These are phyloP conservation scores for Acarapis woodi DNA, from an alignment of 1,140 invertebrate species.

Conservation along the genomic window DNA sequence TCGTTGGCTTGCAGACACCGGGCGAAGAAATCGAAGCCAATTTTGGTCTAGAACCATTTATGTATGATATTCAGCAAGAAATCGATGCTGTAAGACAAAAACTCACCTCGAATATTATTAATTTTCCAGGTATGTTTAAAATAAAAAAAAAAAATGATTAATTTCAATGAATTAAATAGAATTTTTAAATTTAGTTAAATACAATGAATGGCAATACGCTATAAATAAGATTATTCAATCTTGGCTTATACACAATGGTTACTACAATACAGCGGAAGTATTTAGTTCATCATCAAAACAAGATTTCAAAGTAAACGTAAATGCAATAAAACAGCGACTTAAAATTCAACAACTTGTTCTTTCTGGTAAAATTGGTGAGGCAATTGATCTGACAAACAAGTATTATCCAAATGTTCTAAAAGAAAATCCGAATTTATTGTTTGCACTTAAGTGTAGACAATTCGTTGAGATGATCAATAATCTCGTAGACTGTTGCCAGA, in stretches of 20 bases:
- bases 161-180: no score
- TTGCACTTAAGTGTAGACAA: constrained; percentile 81
- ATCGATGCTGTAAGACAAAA: constrained; percentile 57
- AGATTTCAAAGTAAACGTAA: constrained; percentile 64
- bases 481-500: constrained; percentile 14
- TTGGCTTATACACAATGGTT: constrained; percentile 89
- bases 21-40: constrained; percentile 95
- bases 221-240: constrained; percentile 85
- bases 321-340: constrained; percentile 87
- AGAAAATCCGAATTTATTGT: constrained; percentile 58
- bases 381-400: constrained; percentile 57
- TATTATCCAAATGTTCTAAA: constrained; percentile 71
- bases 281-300: constrained; percentile 70
- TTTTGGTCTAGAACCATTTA: constrained; percentile 88
- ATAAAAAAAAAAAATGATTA: no score
- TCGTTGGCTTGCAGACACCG: constrained; percentile 88
- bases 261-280: constrained; percentile 81
- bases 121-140: no score
- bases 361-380: constrained; percentile 69
- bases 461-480: constrained; percentile 56
- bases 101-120: constrained; percentile 48
- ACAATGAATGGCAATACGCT: constrained; percentile 60
- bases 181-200: no score
- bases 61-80: constrained; percentile 93
- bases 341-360: constrained; percentile 76